These are phyloP conservation scores for Caenorhabditis doughertyi DNA, from an alignment of 2,888 invertebrate species.

Conservation along the genomic window DNA sequence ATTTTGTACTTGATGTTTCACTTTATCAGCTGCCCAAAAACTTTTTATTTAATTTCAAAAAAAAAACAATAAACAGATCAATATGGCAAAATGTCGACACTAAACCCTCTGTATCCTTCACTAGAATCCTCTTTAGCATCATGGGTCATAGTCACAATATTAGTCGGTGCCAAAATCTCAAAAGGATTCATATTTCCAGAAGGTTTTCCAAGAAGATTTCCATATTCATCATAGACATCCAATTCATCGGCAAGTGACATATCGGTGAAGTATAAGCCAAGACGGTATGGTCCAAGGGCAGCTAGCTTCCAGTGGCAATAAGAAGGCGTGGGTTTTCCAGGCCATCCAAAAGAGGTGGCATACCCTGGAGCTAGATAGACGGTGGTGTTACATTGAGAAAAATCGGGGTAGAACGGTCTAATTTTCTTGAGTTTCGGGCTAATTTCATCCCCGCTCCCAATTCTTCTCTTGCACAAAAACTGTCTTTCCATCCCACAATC, in stretches of 20 bases:
- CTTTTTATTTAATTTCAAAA: too few relatives aligned
- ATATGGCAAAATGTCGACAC: slow-evolving; percentile 3
- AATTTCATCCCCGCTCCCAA: too few relatives aligned
- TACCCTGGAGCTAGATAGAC: slow-evolving; percentile 14
- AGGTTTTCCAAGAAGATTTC: neutral
- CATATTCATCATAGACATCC: neutral
- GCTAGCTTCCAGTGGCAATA: slow-evolving; percentile 14
- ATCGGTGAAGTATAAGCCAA: slow-evolving; percentile 7
- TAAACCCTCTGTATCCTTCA: neutral
- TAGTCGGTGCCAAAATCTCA: neutral
- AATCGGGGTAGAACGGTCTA: neutral
- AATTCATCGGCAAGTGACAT: neutral
- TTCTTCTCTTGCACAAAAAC: too few relatives aligned
- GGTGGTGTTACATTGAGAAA: slow-evolving; percentile 5
- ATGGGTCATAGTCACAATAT: neutral
- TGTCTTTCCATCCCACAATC: too few relatives aligned
- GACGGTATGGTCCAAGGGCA: neutral
- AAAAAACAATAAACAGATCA: neutral
- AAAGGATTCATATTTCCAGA: neutral
- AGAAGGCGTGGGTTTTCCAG: neutral
- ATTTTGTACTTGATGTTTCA: too few relatives aligned
- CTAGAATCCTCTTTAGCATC: neutral
- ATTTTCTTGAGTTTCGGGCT: slow-evolving; percentile 7
- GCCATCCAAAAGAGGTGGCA: neutral
- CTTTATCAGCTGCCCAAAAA: too few relatives aligned